phyloP scores from a whole-genome alignment of 2,113 vertebrate genomes.

The Peromyscus leucopus region DNA sequence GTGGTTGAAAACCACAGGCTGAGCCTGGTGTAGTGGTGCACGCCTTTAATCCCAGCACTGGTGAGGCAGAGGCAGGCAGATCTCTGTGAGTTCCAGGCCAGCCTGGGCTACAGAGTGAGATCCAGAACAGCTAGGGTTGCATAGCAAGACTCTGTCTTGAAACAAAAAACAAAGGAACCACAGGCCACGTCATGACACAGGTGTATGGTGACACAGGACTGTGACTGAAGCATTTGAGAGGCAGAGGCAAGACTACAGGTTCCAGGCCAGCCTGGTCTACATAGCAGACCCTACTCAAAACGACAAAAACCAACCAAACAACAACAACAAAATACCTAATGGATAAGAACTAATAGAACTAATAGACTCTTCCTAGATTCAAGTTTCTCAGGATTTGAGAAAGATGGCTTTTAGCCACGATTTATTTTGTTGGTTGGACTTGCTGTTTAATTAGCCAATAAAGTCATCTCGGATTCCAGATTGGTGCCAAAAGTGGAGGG shows the following conservation, averaged over 20 bases:
- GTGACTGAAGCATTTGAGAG: not conserved
- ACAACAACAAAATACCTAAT: not conserved
- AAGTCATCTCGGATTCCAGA: not conserved
- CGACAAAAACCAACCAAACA: not conserved
- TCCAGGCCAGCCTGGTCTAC: not conserved
- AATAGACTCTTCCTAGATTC: not conserved
- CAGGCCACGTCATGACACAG: not conserved
- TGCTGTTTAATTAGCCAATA: constrained; percentile 22
- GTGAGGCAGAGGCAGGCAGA: not conserved
- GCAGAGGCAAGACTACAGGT: not conserved
- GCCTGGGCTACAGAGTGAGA: not conserved
- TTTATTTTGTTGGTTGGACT: not conserved
- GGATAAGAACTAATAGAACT: not conserved
- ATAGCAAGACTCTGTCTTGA: not conserved
- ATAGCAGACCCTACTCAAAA: not conserved
- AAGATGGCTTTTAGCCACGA: not conserved
- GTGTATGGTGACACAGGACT: not conserved
- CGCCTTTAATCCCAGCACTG: not conserved
- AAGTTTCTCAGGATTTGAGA: constrained; percentile 36
- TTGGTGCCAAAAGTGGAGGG: constrained; percentile 8
- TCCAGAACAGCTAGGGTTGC: not conserved
- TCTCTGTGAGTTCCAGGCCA: not conserved
- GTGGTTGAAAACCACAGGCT: not conserved
- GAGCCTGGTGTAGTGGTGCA: not conserved
- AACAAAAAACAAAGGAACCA: not conserved